phyloP scores from a whole-genome alignment of 2,888 invertebrate species.

The Serrognathus titanus region DNA sequence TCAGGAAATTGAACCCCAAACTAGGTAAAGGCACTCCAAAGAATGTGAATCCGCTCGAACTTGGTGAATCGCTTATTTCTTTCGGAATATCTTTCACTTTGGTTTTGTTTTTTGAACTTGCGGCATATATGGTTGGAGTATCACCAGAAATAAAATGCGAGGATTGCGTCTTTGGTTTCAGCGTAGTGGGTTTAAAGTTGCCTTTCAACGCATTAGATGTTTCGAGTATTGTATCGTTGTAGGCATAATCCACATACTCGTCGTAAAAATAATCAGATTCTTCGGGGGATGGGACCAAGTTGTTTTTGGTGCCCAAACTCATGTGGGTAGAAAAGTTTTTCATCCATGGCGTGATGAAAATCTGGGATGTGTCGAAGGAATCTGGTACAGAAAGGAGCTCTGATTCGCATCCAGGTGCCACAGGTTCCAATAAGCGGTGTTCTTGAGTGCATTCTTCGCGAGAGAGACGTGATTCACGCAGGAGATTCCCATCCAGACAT shows the following conservation, averaged over 20 bases:
- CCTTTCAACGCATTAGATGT: slow-evolving; percentile 12
- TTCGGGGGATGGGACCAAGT: slow-evolving; percentile 63
- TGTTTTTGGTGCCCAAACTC: slow-evolving; percentile 53
- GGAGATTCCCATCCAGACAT: slow-evolving; percentile 73
- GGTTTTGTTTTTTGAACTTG: slow-evolving; percentile 36
- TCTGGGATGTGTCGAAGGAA: slow-evolving; percentile 53
- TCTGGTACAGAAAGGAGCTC: slow-evolving; percentile 52
- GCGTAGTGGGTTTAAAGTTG: slow-evolving; percentile 7
- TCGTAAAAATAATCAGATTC: slow-evolving; percentile 82
- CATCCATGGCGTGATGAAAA: slow-evolving; percentile 58
- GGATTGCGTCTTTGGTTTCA: slow-evolving; percentile 27
- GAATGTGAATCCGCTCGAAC: slow-evolving; percentile 70
- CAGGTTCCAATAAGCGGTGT: slow-evolving; percentile 51
- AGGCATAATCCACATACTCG: slow-evolving; percentile 74
- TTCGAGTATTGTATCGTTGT: slow-evolving; percentile 13
- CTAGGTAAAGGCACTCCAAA: slow-evolving; percentile 80
- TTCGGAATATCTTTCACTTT: slow-evolving; percentile 34
- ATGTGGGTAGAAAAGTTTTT: slow-evolving; percentile 25
- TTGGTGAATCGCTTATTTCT: slow-evolving; percentile 48
- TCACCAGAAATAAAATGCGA: slow-evolving; percentile 55
- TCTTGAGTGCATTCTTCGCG: slow-evolving; percentile 62
- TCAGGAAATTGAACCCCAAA: slow-evolving; percentile 58
- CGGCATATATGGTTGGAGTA: slow-evolving; percentile 60
- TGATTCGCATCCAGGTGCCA: slow-evolving; percentile 68
- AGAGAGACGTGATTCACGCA: slow-evolving; percentile 70